Percentiles rank a stretch among this genome's conserved stretches.
Evolutionary conservation across 2,888 invertebrate species (phyloP).

Genomic region (Chloromyia formosa): DNA sequence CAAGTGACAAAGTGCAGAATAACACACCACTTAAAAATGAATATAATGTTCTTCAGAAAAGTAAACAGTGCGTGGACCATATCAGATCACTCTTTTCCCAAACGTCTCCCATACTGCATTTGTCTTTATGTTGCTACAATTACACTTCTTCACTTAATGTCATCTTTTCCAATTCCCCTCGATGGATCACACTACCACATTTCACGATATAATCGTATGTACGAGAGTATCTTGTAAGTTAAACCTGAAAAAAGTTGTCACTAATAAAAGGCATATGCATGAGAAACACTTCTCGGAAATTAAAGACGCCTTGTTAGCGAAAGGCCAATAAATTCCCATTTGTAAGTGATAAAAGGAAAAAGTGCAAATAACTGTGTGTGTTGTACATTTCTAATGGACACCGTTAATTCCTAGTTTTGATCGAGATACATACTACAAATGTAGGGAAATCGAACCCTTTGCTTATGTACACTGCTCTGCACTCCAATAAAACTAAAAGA

Average conservation of each 20-base stretch:
- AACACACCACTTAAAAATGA: constrained; percentile 24
- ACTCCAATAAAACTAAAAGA: too few species aligned
- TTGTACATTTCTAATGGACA: too few species aligned
- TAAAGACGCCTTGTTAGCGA: too few species aligned
- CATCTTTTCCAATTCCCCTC: constrained; percentile 26
- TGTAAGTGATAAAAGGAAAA: too few species aligned
- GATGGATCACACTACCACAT: background rate
- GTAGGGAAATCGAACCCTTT: too few species aligned
- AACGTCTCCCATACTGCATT: constrained; percentile 33
- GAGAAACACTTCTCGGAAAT: background rate
- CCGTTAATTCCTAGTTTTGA: too few species aligned
- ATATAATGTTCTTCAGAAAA: constrained; percentile 29
- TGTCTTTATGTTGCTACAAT: constrained; percentile 44
- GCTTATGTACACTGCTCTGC: too few species aligned
- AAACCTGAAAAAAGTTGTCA: constrained; percentile 31
- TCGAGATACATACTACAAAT: too few species aligned
- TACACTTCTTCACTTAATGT: constrained; percentile 38
- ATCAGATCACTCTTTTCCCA: constrained; percentile 41
- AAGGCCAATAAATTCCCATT: too few species aligned
- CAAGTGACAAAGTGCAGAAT: constrained; percentile 42
- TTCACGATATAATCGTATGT: too few species aligned
- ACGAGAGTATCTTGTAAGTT: background rate
- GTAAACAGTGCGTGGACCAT: constrained; percentile 36
- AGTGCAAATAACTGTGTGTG: too few species aligned
- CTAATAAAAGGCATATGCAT: constrained; percentile 40